Conservation (phyloP, 2,113 vertebrate species). For the Pogonocichla stellata region DNA sequence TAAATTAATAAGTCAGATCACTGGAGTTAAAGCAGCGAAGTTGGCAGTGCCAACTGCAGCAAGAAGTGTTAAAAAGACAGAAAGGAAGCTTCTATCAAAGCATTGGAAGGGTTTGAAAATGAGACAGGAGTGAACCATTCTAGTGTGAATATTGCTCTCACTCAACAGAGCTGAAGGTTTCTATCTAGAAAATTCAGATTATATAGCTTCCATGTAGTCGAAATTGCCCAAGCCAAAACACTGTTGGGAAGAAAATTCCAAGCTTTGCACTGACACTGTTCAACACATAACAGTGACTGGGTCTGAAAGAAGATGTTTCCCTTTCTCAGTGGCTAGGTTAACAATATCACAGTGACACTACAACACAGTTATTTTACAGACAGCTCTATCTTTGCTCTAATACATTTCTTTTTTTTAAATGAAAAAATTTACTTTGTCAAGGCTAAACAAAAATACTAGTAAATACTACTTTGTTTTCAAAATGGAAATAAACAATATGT, state of each 20-base stretch:
- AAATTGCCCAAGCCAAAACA: not conserved
- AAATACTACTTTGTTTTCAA: not conserved
- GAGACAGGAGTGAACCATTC: not conserved
- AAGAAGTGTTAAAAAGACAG: not conserved
- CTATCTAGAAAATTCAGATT: not conserved
- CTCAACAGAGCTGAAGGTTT: not conserved
- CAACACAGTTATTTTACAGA: not conserved
- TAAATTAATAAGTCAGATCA: not conserved
- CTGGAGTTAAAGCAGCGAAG: not conserved
- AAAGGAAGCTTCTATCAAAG: not conserved
- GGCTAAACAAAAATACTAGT: not conserved
- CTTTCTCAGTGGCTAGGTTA: not conserved
- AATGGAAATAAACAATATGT: not conserved
- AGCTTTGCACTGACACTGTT: not conserved
- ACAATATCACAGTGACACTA: not conserved
- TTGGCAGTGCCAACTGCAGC: not conserved
- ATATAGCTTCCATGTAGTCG: not conserved
- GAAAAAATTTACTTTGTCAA: not conserved
- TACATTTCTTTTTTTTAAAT: fast-evolving
- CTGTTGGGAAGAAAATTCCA: not conserved
- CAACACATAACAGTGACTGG: not conserved
- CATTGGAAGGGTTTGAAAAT: not conserved
- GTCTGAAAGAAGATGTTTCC: not conserved
- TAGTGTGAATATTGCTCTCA: not conserved
- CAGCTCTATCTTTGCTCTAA: not conserved